Evolutionary conservation across 2,113 vertebrate species (phyloP).

Genomic region (Porphyrio hochstetteri): DNA sequence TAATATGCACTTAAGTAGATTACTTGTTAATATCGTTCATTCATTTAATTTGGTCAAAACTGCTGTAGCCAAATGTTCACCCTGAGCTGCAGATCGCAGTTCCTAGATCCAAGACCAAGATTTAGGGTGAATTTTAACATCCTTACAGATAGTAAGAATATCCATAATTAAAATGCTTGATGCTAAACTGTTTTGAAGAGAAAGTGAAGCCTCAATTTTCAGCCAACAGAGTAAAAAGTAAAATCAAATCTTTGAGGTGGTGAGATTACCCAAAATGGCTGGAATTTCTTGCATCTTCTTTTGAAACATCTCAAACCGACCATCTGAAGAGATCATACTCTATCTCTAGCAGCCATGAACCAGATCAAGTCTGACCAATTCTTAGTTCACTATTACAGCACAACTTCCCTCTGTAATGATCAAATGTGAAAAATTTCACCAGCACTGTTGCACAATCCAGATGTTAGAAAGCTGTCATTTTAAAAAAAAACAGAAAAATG

Average conservation of each 20-base stretch:
- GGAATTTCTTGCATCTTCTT: not conserved
- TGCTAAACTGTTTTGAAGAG: not conserved
- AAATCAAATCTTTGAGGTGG: not conserved
- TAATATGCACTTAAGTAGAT: conserved; percentile 65
- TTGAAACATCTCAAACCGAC: not conserved
- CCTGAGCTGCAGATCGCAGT: not conserved
- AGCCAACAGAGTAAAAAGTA: not conserved
- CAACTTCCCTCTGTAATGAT: not conserved
- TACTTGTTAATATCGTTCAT: conserved; percentile 62
- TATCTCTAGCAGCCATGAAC: not conserved
- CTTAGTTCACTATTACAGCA: not conserved
- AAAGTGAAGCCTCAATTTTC: not conserved
- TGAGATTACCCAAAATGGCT: not conserved
- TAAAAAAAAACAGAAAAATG: not conserved
- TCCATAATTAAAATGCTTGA: not conserved
- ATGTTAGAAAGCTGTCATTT: not conserved
- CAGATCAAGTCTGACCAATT: not conserved
- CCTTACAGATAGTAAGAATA: not conserved
- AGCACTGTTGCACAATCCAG: not conserved
- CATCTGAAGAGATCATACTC: not conserved
- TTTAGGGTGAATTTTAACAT: conserved; percentile 7
- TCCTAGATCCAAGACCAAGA: conserved; percentile 7
- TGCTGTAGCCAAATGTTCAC: conserved; percentile 52
- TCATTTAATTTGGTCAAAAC: conserved; percentile 62
- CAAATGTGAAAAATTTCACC: not conserved